Base-by-base conservation (phyloP, 2,888 invertebrate genomes). In the Epinotia ramella region DNA sequence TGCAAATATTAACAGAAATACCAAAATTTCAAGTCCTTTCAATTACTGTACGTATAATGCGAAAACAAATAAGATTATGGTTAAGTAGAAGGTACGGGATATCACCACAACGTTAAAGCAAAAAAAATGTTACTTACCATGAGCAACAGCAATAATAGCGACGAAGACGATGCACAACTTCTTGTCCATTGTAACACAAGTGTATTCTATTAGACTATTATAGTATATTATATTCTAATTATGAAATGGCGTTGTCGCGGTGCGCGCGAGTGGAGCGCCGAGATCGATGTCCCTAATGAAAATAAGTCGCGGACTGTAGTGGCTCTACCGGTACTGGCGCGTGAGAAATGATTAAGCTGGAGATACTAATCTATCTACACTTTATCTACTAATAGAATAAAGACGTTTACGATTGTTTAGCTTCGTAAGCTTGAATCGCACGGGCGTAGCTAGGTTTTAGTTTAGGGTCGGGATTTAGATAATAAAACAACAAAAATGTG, bases 251-350 rank as follows among this genome's bases (percentile, higher is more conserved):
- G 7, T 65, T 64, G 65, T 73, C 57, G 46, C 68, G 65, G 73
- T 68, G 75, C 64, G 77, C 59, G 64, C 16, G 65, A 53, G 71
- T 24, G 57, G 60, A 57, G 72, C 67, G 77, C 64, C 77, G 79
- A 80, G 82, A 80, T 81, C 79, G 82, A 82, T 85, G 83, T 69
- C 46, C 59, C 69, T 87, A 87, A 87, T 85, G 86, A 85, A 87
- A 87, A 86, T 86, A 86, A 83, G 82, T 81, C 82, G 76, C 78
- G 77, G 80, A 81, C 85, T 84, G 84, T 77, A 86, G 82, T 81
- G 82, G 91, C 88, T 84, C 82, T 88, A 89, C 92, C 87, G 87
- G 93, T 93, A 89, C 83, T 81, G 68, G 84, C 86, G 82, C 72
- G 78, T 7, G 81, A 82, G 62, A 90, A 88, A 82, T 82, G 79